Base-by-base conservation (phyloP, 2,888 invertebrate genomes). In the Sinelater perroti region DNA sequence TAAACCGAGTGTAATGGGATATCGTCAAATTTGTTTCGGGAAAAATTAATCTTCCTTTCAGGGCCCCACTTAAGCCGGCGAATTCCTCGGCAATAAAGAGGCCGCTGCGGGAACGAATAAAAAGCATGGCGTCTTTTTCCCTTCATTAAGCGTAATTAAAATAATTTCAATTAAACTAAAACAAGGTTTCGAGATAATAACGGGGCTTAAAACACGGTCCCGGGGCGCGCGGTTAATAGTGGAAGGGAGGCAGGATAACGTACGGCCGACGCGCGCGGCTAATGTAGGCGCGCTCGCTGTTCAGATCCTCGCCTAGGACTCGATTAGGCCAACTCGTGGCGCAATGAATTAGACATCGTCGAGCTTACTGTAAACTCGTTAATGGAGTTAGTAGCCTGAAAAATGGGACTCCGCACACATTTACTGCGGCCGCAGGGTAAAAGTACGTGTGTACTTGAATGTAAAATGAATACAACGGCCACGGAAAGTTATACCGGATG, bases 141-240 rank as follows among this genome's bases (percentile, higher is more conserved):
- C 66, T 67, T 66, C 67, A 67, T 66, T 66, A 66, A 64, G 58
- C 46, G 57, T 61, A 63, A 62, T 63, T 64, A 64, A 60, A 66
- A 66, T 64, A 61, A 64, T 66, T 66, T 66, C 63, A 66, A 64
- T 66, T 64, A 64, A 61, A 59, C 60, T 62, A 56, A 59, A 64
- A 66, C 65, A 66, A 60, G 61, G 60, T 53, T 62, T 59, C 57
- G 56, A 51, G 59, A 60, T 63, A 66, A 66, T 62, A 66, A 66
- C 58, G 61, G 58, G 55, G 58, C 58, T 60, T 61, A 54, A 57
- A 60, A 62, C 60, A 56, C 54, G 59, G 56, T 54, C 62, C 61
- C 55, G 33, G 45, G 62, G 63, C 62, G 33, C 58, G 60, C 59
- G 38, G 55, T 60, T 60, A 54, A 58, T 54, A 60, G 59, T 55